Evolutionary conservation across 1,140 invertebrate genomes (phyloP).

Genomic region (Tenebrio molitor): DNA sequence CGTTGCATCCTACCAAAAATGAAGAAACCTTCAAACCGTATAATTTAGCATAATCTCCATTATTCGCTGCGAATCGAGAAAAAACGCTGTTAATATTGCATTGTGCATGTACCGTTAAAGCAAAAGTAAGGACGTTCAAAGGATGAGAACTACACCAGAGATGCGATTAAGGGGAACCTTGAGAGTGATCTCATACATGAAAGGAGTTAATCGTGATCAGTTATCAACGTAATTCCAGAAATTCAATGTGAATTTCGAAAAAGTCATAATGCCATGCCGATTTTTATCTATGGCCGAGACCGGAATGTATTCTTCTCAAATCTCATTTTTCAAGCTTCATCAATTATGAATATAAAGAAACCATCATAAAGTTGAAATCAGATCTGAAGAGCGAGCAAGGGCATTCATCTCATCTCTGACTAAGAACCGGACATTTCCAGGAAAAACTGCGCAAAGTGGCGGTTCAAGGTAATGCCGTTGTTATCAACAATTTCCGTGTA

Average conservation of each 20-base stretch:
- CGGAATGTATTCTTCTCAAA: neutral
- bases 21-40: slow-evolving; percentile 35
- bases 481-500: slow-evolving; percentile 8
- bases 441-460: slow-evolving; percentile 17
- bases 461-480: slow-evolving; percentile 7
- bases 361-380: slow-evolving; percentile 24
- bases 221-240: neutral
- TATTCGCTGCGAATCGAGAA: slow-evolving; percentile 16
- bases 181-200: slow-evolving; percentile 29
- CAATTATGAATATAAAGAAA: slow-evolving; percentile 28
- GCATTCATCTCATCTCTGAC: slow-evolving; percentile 1
- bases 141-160: slow-evolving; percentile 12
- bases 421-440: slow-evolving; percentile 6
- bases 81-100: slow-evolving; percentile 29
- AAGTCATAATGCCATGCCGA: slow-evolving; percentile 12
- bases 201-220: slow-evolving; percentile 28
- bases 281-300: slow-evolving; percentile 9
- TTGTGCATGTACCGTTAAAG: slow-evolving; percentile 28
- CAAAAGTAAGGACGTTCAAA: slow-evolving; percentile 38
- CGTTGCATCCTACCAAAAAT: slow-evolving; percentile 26
- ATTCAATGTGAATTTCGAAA: slow-evolving; percentile 15
- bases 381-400: neutral
- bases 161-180: slow-evolving; percentile 11
- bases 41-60: slow-evolving; percentile 27
- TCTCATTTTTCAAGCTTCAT: slow-evolving; percentile 33